Evolutionary conservation across 2,888 invertebrate species (phyloP).

Genomic region (Adelphocoris suturalis): DNA sequence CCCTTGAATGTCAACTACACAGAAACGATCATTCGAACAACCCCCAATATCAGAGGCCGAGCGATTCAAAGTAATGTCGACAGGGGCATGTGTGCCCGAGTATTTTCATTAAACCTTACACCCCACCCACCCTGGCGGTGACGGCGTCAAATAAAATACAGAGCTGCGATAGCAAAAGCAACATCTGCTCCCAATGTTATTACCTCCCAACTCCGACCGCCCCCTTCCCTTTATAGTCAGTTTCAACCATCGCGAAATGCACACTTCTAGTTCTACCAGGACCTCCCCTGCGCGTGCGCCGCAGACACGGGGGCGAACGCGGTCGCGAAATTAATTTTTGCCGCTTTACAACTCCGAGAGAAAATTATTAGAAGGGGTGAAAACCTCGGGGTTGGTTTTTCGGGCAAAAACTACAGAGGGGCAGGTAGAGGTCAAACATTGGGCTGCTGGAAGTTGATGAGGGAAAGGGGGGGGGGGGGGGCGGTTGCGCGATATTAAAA

Average conservation of each 20-base stretch:
- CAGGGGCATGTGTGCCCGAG: constrained; percentile 15
- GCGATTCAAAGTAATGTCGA: constrained; percentile 23
- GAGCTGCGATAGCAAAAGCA: constrained; percentile 45
- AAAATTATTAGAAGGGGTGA: constrained; percentile 1
- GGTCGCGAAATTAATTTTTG: constrained; percentile 7
- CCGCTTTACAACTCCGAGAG: constrained; percentile 1
- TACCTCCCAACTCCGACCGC: constrained; percentile 43
- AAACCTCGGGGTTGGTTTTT: neutral
- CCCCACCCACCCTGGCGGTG: constrained; percentile 26
- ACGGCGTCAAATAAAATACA: constrained; percentile 60
- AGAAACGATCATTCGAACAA: constrained; percentile 21
- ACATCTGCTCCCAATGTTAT: constrained; percentile 56
- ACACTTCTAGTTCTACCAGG: constrained; percentile 7
- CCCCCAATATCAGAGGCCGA: constrained; percentile 34
- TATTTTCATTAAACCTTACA: constrained; percentile 53
- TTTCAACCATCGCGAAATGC: constrained; percentile 23
- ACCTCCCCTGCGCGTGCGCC: neutral
- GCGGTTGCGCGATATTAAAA: constrained; percentile 43
- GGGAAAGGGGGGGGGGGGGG: neutral
- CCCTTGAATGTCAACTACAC: constrained; percentile 6
- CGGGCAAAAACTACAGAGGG: neutral
- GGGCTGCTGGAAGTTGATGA: constrained; percentile 3
- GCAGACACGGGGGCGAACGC: neutral
- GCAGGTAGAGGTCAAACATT: constrained; percentile 34
- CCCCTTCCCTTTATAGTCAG: neutral